These are phyloP conservation scores for Enteromius viviparus DNA, from an alignment of 2,797 vertebrate genomes.

Conservation along the genomic window DNA sequence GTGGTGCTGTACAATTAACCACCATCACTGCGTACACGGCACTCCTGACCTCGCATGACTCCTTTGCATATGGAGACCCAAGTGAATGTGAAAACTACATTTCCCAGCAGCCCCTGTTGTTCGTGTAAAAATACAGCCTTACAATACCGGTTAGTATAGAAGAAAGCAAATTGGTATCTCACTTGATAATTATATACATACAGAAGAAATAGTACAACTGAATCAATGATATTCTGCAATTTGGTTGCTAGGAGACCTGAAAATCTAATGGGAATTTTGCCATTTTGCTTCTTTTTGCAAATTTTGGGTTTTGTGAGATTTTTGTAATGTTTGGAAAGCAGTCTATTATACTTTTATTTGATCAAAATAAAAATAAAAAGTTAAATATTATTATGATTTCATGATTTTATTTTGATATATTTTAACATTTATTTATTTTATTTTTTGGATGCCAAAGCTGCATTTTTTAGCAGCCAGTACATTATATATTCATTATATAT, in stretches of 20 bases:
- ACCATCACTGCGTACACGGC: constrained; percentile 25
- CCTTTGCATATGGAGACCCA: constrained; percentile 11
- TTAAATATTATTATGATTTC: too few species aligned
- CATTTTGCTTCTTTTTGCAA: neutral
- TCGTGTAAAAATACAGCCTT: neutral
- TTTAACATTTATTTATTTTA: too few species aligned
- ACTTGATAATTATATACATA: neutral
- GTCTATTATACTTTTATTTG: neutral
- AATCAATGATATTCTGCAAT: neutral
- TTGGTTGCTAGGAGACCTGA: neutral
- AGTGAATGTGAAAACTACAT: constrained; percentile 9
- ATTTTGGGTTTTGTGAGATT: neutral
- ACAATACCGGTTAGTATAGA: neutral
- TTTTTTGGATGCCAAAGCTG: too few species aligned
- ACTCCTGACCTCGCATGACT: constrained; percentile 48
- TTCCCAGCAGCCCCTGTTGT: constrained; percentile 48
- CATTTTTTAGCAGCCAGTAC: too few species aligned
- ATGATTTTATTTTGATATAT: too few species aligned
- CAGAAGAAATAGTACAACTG: neutral
- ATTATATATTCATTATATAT: too few species aligned
- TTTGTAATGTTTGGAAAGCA: neutral
- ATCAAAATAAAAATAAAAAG: neutral
- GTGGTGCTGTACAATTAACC: constrained; percentile 52
- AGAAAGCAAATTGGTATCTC: neutral
- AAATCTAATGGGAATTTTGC: neutral